Base-by-base conservation (phyloP, 2,888 invertebrate species). In the Lysandra bellargus region DNA sequence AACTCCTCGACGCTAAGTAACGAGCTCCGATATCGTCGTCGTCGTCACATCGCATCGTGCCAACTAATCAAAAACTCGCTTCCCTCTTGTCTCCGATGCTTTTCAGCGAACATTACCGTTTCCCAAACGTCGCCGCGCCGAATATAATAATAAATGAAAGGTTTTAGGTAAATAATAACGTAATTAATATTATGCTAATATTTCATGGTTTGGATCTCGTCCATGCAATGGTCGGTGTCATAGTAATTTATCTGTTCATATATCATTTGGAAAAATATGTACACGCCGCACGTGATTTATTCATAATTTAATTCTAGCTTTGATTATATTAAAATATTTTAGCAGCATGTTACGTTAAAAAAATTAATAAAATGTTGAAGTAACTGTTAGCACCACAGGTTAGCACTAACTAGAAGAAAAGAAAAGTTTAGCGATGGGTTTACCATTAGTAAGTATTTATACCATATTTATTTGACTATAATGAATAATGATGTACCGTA, bases 161-260 rank as follows among this genome's bases (percentile, higher is more conserved):
- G 53, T 79, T 83, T 81, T 83, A 83, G 82, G 82, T 83, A 82
- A 82, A 82, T 83, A 83, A 81, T 81, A 80, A 79, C 37, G 79
- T 78, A 77, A 81, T 83, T 81, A 81, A 83, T 82, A 81, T 80
- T 80, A 82, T 82, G 80, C 79, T 81, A 81, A 80, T 82, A 81
- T 82, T 81, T 83, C 79, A 83, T 82, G 83, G 83, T 81, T 82
- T 83, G 83, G 83, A 83, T 83, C 81, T 80, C 78, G 82, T 82
- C 83, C 83, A 83, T 80, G 80, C 80, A 80, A 80, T 81, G 81
- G 83, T 80, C 80, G 81, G 83, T 82, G 81, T 83, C 82, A 83
- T 80, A 79, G 40, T 82, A 80, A 83, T 83, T 82, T 83, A 83
- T 83, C 80, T 80, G 69, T 76, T 79, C 61, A 81, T 83, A 83